These are phyloP conservation scores for Phyto melanocephala DNA, from an alignment of 2,888 invertebrate genomes.

Conservation along the genomic window DNA sequence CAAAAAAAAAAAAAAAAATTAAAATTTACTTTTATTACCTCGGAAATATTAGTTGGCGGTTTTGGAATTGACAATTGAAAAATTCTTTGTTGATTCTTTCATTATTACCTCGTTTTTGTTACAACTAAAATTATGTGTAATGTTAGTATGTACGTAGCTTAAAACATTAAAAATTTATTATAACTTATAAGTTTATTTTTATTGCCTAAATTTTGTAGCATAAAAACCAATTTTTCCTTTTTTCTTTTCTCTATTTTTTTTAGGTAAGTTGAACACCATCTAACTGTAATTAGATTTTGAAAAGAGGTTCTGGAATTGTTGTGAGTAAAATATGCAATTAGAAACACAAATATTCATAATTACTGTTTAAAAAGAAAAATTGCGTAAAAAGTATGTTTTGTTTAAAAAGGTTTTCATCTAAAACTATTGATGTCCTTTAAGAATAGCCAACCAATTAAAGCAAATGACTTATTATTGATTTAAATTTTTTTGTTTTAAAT, in stretches of 20 bases:
- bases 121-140: too few relatives aligned
- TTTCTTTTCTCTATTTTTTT: slow-evolving; percentile 36
- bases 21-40: not conserved
- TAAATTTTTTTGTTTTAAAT: too few relatives aligned
- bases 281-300: not conserved
- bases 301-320: not conserved
- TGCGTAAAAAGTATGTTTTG: too few relatives aligned
- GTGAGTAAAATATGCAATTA: slow-evolving; percentile 9
- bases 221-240: not conserved
- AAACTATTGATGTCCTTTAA: not conserved
- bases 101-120: too few relatives aligned
- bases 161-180: too few relatives aligned
- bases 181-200: too few relatives aligned
- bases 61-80: too few relatives aligned
- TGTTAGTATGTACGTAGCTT: too few relatives aligned
- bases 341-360: not conserved
- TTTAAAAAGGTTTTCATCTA: too few relatives aligned
- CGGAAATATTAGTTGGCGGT: not conserved
- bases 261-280: slow-evolving; percentile 46
- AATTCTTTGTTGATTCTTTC: too few relatives aligned
- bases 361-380: too few relatives aligned
- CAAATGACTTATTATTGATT: not conserved
- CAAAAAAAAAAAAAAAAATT: not conserved
- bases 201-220: too few relatives aligned
- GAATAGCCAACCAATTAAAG: not conserved